Evolutionary conservation across 2,113 vertebrate genomes (phyloP).

Genomic region (Sinocyclocheilus rhinocerous): DNA sequence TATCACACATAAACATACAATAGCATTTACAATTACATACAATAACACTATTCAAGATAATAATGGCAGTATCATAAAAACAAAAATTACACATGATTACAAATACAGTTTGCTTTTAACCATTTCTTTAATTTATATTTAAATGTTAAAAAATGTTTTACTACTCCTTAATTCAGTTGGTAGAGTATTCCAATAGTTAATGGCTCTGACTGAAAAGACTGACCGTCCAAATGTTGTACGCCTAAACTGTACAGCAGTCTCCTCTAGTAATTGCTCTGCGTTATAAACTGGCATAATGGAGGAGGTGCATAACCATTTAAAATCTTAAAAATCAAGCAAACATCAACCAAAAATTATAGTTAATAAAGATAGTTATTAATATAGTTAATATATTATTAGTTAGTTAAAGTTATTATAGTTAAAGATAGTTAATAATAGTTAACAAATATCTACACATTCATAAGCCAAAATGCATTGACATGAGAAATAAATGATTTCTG

Average conservation of each 20-base stretch:
- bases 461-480: no score
- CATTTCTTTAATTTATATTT: neutral
- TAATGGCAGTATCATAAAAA: neutral
- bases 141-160: neutral
- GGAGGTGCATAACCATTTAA: neutral
- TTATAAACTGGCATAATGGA: neutral
- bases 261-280: neutral
- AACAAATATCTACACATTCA: no score
- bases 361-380: no score
- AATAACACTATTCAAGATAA: neutral
- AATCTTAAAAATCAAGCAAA: neutral
- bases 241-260: neutral
- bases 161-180: neutral
- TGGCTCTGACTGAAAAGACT: neutral
- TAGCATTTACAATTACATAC: neutral
- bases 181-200: neutral
- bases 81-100: no score
- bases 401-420: no score
- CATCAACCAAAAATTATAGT: neutral
- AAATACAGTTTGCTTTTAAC: no score
- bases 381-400: no score
- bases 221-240: no score
- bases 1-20: neutral
- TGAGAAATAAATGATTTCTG: no score
- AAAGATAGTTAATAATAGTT: no score